These are phyloP conservation scores for Corythoichthys intestinalis DNA, from an alignment of 2,113 vertebrate species.

Conservation along the genomic window DNA sequence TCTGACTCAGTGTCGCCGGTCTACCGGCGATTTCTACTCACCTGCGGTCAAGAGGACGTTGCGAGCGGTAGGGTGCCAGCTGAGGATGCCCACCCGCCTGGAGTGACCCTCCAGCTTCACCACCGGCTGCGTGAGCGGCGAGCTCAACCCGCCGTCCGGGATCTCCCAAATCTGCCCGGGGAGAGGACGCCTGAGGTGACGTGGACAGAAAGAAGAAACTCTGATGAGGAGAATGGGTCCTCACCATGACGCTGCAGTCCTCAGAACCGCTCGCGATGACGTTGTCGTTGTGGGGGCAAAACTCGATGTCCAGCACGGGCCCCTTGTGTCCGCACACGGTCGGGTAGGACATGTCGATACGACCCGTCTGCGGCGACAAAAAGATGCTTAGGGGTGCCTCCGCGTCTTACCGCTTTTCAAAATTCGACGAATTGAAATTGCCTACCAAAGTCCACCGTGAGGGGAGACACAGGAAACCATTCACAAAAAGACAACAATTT, in stretches of 20 bases:
- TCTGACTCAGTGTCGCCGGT: background rate
- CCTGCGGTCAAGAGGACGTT: slow-evolving; percentile 88
- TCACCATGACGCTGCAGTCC: slow-evolving; percentile 86
- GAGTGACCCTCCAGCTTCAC: slow-evolving; percentile 88
- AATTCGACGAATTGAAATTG: too few relatives aligned
- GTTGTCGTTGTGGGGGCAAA: slow-evolving; percentile 88
- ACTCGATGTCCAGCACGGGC: slow-evolving; percentile 85
- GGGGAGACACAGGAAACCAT: too few relatives aligned
- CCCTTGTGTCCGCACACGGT: slow-evolving; percentile 85
- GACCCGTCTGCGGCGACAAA: slow-evolving; percentile 73
- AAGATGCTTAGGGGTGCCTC: background rate
- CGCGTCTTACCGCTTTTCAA: background rate
- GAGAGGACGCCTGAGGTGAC: background rate
- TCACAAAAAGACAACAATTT: too few relatives aligned
- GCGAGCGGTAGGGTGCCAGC: slow-evolving; percentile 87
- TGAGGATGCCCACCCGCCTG: slow-evolving; percentile 84
- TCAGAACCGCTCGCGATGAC: slow-evolving; percentile 88
- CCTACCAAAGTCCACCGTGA: too few relatives aligned
- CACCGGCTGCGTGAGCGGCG: slow-evolving; percentile 76
- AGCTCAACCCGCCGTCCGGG: slow-evolving; percentile 75
- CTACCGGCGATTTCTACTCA: slow-evolving; percentile 29
- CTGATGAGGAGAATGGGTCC: background rate
- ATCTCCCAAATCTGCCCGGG: slow-evolving; percentile 84
- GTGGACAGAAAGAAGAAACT: background rate
- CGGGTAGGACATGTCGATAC: slow-evolving; percentile 83